Evolutionary conservation across 2,888 invertebrate species (phyloP), one percentile per base, ranked within the genome.

Genomic region (Aelia acuminata): DNA sequence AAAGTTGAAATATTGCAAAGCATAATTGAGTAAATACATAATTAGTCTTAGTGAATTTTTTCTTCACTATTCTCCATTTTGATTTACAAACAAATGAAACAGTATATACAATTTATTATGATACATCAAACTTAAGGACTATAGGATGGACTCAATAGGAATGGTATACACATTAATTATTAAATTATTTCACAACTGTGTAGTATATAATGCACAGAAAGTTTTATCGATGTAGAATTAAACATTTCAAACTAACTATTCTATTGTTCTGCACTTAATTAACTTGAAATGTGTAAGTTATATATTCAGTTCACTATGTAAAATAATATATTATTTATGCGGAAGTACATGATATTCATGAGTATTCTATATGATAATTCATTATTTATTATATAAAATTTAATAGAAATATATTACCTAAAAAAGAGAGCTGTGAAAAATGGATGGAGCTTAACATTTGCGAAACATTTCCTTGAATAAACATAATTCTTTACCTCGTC

Each of bases 71-170:
- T 70, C 18, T 18, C 18, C 63, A 70, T 70, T 31, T 35, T 70
- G 18, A 70, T 70, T 20, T 18, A 70, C 63, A 70, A 70, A 70
- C 31, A 70, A 70, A 35, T 43, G 75, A 35, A 31, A 53, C n/a
- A 53, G 8, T 85, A 85, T 85, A 53, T 85, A 85, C 85, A 85
- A 53, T 35, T 53, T 31, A 87, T 87, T 87, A 75, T 87, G 48
- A 70, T 87, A 87, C 87, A 80, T 48, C 48, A 10, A 75, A 48
- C 87, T 87, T 87, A 87, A 47, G 18, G 15, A 26, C 87, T 87
- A 87, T 49, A 87, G 87, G 87, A 87, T 87, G 87, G 87, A 87
- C 20, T 87, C 84, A 49, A 50, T 85, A 85, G 63, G 63, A 85
- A 85, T 57, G 53, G 63, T 57, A 50, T 43, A 85, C 85, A 35